A percentile compares a stretch with the other conserved stretches of the same genome.
phyloP scores from a whole-genome alignment of 2,888 invertebrate species.

The Athalia cordata region DNA sequence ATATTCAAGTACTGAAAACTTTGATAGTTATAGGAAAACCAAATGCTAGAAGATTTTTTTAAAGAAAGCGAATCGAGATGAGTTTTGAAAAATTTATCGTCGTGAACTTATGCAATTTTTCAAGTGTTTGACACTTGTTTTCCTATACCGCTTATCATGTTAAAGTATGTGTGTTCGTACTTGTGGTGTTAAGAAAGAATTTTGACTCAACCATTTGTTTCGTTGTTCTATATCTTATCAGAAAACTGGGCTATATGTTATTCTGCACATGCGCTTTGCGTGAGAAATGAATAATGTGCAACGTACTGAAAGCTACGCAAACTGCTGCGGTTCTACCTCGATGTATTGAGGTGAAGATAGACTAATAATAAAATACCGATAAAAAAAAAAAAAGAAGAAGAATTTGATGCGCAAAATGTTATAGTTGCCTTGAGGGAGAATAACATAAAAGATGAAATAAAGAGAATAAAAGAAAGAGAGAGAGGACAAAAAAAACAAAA shows the following conservation, averaged over 20 bases:
- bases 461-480: conserved; percentile 18
- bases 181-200: conserved; percentile 7
- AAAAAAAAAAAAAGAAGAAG: conserved; percentile 55
- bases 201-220: conserved; percentile 12
- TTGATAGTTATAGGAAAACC: too few relatives aligned
- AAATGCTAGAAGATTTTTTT: too few relatives aligned
- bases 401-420: conserved; percentile 65
- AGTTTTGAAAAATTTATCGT: too few relatives aligned
- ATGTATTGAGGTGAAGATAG: conserved; percentile 64
- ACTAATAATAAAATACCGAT: conserved; percentile 70
- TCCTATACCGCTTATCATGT: too few relatives aligned
- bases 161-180: too few relatives aligned
- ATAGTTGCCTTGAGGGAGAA: conserved; percentile 31
- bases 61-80: too few relatives aligned
- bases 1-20: too few relatives aligned
- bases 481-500: conserved; percentile 61
- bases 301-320: too few relatives aligned
- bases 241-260: neutral
- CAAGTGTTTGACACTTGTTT: too few relatives aligned
- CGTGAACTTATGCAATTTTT: neutral
- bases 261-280: neutral
- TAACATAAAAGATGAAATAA: neutral
- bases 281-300: neutral
- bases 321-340: conserved; percentile 15
- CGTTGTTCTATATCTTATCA: conserved; percentile 13